phyloP scores from a whole-genome alignment of 1,140 invertebrate genomes.

The Eurosta solidaginis region DNA sequence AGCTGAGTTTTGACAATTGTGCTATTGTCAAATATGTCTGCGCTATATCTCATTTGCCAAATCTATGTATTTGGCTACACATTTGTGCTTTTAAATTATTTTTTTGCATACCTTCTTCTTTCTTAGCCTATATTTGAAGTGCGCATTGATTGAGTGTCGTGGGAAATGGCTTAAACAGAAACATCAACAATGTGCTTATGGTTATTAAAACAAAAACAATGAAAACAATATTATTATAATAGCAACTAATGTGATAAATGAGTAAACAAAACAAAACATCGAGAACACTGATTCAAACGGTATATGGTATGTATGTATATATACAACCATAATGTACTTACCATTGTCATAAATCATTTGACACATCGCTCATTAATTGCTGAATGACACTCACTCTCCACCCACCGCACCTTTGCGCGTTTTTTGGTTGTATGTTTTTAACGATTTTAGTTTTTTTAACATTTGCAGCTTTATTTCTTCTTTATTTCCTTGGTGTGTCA shows the following conservation, averaged over 20 bases:
- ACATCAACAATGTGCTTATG: neutral
- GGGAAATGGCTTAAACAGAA: neutral
- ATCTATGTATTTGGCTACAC: neutral
- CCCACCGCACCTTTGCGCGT: neutral
- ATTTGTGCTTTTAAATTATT: neutral
- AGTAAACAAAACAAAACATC: neutral
- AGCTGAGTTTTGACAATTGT: neutral
- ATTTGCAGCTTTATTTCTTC: neutral
- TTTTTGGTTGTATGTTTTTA: neutral
- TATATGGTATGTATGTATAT: too few relatives aligned
- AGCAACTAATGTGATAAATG: too few relatives aligned
- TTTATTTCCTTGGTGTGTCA: neutral
- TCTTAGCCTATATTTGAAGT: neutral
- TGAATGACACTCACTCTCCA: neutral
- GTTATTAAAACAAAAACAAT: neutral
- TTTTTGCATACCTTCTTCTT: neutral
- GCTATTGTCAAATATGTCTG: neutral
- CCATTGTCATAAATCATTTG: neutral
- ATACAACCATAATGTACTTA: too few relatives aligned
- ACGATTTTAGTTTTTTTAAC: neutral
- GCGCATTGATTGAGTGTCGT: conserved; percentile 11
- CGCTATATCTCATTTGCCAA: conserved; percentile 3
- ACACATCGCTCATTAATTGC: neutral
- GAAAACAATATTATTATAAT: too few relatives aligned
- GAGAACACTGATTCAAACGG: neutral